Evolutionary conservation across 1,140 invertebrate genomes (phyloP), one percentile per base, ranked within the genome.

Genomic region (Pogonomyrmex californicus): DNA sequence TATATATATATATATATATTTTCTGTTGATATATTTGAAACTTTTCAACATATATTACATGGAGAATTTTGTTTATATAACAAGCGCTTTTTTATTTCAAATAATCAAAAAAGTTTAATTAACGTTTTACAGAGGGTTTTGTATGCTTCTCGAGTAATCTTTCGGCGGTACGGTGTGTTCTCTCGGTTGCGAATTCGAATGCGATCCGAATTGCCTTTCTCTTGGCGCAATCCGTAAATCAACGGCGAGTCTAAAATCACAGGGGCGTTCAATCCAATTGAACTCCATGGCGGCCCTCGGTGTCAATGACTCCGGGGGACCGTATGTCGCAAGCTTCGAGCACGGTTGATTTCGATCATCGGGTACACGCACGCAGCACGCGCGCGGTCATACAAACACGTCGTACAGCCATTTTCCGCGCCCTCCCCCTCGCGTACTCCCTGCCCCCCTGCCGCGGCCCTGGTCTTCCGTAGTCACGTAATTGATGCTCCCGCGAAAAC

Each of bases 401-500:
- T 51, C 65, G 79, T 49, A 49, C 5, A 68, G 23, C 44, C 51
- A 77, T 85, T 85, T 85, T 77, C 81, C 63, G 23, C 49, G 10
- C 38, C 58, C 58, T 62, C 58, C 33, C 12, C 6, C 47, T 33
- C 7, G 49, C 49, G 23, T 23, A 23, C 0, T 30, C 58, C 6
- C 58, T 12, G 51, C 54, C 75, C 56, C 23, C 41, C n/a, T 81
- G 68, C 36, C 36, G 30, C 6, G 30, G 62, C 71, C 62, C 23
- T 62, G 51, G 68, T 83, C 73, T 65, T 90, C 58, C 71, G 36
- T 58, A 54, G 81, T 85, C 62, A 49, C 86, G 68, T 85, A 87
- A 87, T 87, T 87, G 86, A 86, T 86, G 66, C 66, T 62, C 85
- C 66, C 87, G 87, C 66, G 79, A 89, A 90, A 87, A 91, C 62